A percentile compares a stretch with the other conserved stretches of the same genome.
Conservation (phyloP, 2,797 vertebrate species). For the Acanthornis magna region DNA sequence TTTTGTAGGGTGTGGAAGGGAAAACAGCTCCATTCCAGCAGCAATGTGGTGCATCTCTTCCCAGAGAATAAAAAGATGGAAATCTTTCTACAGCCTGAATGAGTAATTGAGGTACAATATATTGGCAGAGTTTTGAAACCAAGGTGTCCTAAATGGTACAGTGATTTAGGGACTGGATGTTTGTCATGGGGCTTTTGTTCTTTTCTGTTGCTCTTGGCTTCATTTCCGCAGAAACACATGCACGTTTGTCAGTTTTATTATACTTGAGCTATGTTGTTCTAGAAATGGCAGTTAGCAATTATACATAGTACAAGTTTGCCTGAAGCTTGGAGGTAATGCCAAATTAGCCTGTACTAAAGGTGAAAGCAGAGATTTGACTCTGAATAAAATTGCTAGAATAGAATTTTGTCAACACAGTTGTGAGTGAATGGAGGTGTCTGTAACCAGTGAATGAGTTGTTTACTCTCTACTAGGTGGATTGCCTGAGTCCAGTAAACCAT, state of each 20-base stretch:
- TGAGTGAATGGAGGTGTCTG: neutral
- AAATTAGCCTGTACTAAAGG: neutral
- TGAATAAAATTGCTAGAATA: neutral
- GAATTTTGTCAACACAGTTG: neutral
- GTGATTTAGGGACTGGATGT: neutral
- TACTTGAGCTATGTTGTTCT: neutral
- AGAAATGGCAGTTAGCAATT: neutral
- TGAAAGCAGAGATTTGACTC: neutral
- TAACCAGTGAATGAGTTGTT: neutral
- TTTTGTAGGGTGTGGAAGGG: neutral
- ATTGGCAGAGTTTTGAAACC: neutral
- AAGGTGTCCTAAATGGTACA: neutral
- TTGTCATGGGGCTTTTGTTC: neutral
- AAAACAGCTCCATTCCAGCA: neutral
- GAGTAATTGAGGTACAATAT: neutral
- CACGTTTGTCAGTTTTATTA: neutral
- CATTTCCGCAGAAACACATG: neutral
- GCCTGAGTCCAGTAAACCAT: slow-evolving; percentile 90
- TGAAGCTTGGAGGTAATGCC: neutral
- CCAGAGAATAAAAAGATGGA: neutral
- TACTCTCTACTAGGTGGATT: slow-evolving; percentile 85
- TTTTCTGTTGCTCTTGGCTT: neutral
- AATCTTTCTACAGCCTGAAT: neutral
- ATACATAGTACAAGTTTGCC: neutral
- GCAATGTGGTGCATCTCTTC: neutral